Evolutionary conservation across 1,140 invertebrate species (phyloP).

Genomic region (Araneus ventricosus): DNA sequence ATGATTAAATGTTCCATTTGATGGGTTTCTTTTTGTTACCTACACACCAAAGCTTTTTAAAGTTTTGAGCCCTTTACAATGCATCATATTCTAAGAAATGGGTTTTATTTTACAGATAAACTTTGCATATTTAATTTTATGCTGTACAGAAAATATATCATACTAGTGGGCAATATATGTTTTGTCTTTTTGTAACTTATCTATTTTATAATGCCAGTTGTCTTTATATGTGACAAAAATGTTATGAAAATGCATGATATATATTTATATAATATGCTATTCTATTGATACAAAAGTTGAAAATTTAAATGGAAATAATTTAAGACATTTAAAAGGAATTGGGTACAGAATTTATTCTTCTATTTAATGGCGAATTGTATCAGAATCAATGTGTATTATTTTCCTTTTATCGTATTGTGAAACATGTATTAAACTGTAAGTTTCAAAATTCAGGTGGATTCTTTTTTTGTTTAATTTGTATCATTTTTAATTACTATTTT

Average conservation of each 20-base stretch:
- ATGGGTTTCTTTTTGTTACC: conserved; percentile 28
- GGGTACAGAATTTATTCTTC: no score
- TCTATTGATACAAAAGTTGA: not conserved
- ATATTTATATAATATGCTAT: not conserved
- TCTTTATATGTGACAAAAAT: not conserved
- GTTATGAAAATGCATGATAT: not conserved
- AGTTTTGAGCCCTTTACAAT: conserved; percentile 57
- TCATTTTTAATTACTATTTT: no score
- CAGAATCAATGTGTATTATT: no score
- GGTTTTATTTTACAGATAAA: conserved; percentile 13
- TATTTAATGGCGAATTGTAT: no score
- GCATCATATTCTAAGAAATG: not conserved
- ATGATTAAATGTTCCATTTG: conserved; percentile 45
- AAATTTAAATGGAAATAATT: not conserved
- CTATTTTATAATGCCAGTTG: not conserved
- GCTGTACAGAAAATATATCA: conserved; percentile 11
- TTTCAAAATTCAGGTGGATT: no score
- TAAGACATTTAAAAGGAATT: no score
- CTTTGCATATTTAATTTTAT: not conserved
- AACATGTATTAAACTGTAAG: no score
- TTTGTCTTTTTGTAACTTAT: not conserved
- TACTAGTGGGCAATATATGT: not conserved
- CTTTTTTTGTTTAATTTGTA: no score
- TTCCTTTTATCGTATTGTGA: no score
- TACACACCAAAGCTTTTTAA: conserved; percentile 64